phyloP scores from a whole-genome alignment of 2,113 vertebrate species.

The Spheniscus mendiculus region DNA sequence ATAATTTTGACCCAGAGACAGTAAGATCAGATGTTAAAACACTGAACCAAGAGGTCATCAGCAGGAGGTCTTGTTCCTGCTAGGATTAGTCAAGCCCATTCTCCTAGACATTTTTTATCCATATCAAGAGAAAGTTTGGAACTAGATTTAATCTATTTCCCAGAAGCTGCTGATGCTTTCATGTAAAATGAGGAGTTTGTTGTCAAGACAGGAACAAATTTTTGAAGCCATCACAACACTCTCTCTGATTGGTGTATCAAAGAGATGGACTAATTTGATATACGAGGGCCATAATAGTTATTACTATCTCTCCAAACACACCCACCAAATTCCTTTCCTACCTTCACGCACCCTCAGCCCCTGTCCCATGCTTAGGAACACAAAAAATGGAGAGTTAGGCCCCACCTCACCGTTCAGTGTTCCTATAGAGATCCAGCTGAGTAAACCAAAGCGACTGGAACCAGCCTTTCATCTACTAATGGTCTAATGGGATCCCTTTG shows the following conservation, averaged over 20 bases:
- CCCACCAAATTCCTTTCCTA: background rate
- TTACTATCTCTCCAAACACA: background rate
- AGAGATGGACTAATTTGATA: background rate
- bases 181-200: background rate
- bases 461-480: conserved; percentile 45
- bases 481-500: conserved; percentile 37
- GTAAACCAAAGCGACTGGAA: conserved; percentile 15
- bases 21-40: conserved; percentile 26
- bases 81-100: background rate
- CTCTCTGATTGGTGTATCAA: background rate
- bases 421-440: conserved; percentile 44
- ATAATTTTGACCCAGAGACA: background rate
- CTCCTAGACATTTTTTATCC: background rate
- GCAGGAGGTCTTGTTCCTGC: conserved; percentile 43
- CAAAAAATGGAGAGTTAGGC: background rate
- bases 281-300: background rate
- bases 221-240: background rate
- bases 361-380: background rate
- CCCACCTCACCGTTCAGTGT: conserved; percentile 1
- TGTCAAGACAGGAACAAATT: background rate
- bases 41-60: conserved; percentile 6
- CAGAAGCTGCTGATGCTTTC: conserved; percentile 7
- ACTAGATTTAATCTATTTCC: conserved; percentile 3
- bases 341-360: background rate
- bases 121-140: conserved; percentile 18